Conservation (phyloP, 2,888 invertebrate genomes). For the Watsonalla cultraria region DNA sequence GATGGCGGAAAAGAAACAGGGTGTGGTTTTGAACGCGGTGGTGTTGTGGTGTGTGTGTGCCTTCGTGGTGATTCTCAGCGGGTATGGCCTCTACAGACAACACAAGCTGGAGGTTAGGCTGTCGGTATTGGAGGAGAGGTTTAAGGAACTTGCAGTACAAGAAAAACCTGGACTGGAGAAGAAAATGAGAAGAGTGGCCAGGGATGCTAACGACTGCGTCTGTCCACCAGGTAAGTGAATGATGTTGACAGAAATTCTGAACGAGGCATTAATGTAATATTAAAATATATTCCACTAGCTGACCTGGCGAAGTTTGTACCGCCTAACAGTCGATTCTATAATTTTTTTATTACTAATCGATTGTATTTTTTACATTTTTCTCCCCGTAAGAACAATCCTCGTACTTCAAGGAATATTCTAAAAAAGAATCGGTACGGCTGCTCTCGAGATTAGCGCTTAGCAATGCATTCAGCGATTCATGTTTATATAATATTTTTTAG, state of each 20-base stretch:
- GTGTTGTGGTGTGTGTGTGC: slow-evolving; percentile 68
- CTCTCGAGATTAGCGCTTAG: too few relatives aligned
- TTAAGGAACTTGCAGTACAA: slow-evolving; percentile 28
- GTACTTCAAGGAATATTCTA: too few relatives aligned
- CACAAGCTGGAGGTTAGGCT: slow-evolving; percentile 61
- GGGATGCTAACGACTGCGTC: slow-evolving; percentile 62
- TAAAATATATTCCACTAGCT: too few relatives aligned
- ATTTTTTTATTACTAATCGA: too few relatives aligned
- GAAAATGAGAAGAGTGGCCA: slow-evolving; percentile 45
- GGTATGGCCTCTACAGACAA: slow-evolving; percentile 60
- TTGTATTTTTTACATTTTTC: too few relatives aligned
- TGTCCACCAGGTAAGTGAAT: slow-evolving; percentile 65
- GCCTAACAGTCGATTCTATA: too few relatives aligned
- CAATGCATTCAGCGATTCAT: too few relatives aligned
- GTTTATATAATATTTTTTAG: too few relatives aligned
- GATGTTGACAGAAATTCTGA: background rate
- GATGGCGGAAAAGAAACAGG: slow-evolving; percentile 47
- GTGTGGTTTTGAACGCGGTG: slow-evolving; percentile 54
- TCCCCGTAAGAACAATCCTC: too few relatives aligned
- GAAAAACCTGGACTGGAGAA: slow-evolving; percentile 31
- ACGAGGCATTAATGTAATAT: too few relatives aligned
- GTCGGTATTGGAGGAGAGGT: slow-evolving; percentile 51
- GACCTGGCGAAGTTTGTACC: too few relatives aligned
- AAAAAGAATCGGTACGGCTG: too few relatives aligned
- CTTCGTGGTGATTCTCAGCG: slow-evolving; percentile 54